Percentiles rank a stretch among this genome's conserved stretches.
Conservation (phyloP, 2,888 invertebrate genomes). For the Melieria picta region DNA sequence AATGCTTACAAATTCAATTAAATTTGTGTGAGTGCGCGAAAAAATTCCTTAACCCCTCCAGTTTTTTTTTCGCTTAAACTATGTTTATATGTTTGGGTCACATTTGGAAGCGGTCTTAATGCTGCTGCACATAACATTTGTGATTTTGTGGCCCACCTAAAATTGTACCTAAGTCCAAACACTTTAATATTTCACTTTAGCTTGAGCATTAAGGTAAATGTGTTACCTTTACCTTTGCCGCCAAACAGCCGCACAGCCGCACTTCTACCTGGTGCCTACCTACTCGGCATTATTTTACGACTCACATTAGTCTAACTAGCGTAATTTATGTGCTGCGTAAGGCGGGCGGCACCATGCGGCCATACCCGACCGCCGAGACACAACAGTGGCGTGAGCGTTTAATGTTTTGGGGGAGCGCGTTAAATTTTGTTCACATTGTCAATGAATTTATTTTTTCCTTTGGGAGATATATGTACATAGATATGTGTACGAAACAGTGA, state of each 20-base stretch:
- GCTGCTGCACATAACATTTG: no score
- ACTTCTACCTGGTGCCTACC: constrained; percentile 9
- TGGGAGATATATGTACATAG: not conserved
- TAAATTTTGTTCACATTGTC: no score
- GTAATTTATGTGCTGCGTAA: constrained; percentile 46
- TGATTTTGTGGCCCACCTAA: constrained; percentile 31
- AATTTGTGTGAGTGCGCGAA: no score
- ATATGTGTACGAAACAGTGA: not conserved
- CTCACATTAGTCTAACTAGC: constrained; percentile 50
- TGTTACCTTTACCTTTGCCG: not conserved
- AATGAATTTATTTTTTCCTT: constrained; percentile 7
- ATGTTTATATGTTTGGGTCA: no score
- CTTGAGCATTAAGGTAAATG: not conserved
- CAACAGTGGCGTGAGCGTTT: not conserved
- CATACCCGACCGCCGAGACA: not conserved
- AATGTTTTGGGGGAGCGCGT: not conserved
- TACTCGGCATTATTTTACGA: constrained; percentile 44
- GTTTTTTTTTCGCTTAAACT: no score
- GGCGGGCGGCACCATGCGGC: not conserved
- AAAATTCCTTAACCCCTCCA: no score
- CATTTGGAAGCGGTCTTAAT: no score
- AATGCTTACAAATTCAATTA: no score
- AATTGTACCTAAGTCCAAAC: not conserved
- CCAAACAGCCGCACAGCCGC: constrained; percentile 7
- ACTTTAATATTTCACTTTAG: constrained; percentile 17